Base-by-base conservation (phyloP, 2,797 vertebrate species). In the Chloroceryle inda region DNA sequence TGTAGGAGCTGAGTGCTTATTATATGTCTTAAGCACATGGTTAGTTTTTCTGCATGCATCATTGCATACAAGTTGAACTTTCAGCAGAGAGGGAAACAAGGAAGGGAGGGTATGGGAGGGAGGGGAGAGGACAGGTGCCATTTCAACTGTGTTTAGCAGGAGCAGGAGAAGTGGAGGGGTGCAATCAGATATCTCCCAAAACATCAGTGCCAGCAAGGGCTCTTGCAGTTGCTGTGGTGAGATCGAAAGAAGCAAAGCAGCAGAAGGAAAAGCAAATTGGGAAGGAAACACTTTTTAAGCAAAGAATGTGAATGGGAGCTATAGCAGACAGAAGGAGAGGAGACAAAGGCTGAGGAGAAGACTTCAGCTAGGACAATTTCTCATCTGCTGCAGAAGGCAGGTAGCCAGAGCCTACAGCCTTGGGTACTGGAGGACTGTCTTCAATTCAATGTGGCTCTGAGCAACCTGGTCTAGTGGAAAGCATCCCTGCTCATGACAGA, bases 141-240 rank as follows among this genome's bases (percentile, higher is more conserved):
- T 61, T 80, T 85, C 63, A 76, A 55, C 66, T 72, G 53, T 0
- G 0, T 63, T 81, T 61, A 61, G 62, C 61, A n/a, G 78, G 45
- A 95, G 44, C 18, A 3, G 73, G 37, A 81, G 58, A 55, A 55
- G 53, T 45, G 27, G 72, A 88, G 50, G 83, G 42, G 29, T 38
- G 40, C 1, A 0, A 47, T 49, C 53, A 66, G 19, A 29, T 2
- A 4, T 35, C 44, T 95, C 59, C 50, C 17, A 55, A 55, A 87
- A 73, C 2, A 3, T 0, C 0, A 35, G 31, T 71, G 38, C 45
- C 53, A 21, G 31, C 0, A 2, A 52, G 8, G 52, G 47, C 26
- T 80, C 61, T 80, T 4, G 0, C 50, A 45, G 24, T 14, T 29
- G 2, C 50, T 13, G 55, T 2, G 0, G 42, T 14, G n/a, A 69